Evolutionary conservation across 1,140 invertebrate genomes (phyloP).

Genomic region (Zaprionus nigranus): DNA sequence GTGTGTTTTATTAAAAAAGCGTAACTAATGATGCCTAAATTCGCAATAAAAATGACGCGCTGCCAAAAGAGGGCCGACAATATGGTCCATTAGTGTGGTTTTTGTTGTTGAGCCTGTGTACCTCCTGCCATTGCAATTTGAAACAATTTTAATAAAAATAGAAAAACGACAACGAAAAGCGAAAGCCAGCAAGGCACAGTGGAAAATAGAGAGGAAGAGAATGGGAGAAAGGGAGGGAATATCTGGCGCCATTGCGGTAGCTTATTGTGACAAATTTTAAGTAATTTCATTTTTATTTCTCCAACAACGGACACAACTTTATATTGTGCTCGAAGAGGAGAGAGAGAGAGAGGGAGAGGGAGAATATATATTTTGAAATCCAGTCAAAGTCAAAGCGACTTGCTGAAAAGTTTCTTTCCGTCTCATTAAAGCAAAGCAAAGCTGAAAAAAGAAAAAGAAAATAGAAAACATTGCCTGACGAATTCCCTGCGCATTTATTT

Average conservation of each 20-base stretch:
- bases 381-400: constrained; percentile 63
- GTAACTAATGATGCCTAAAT: constrained; percentile 83
- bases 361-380: constrained; percentile 24
- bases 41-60: constrained; percentile 77
- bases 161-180: constrained; percentile 35
- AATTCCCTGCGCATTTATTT: constrained; percentile 77
- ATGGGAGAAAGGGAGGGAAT: not conserved
- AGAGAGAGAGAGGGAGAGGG: too few species aligned
- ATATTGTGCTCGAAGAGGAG: constrained; percentile 49
- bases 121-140: constrained; percentile 58
- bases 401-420: constrained; percentile 72
- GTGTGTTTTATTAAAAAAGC: constrained; percentile 81
- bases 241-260: constrained; percentile 35
- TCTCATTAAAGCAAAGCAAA: constrained; percentile 67
- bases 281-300: constrained; percentile 80
- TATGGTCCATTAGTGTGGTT: constrained; percentile 78
- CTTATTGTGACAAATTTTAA: constrained; percentile 83
- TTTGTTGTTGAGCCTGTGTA: constrained; percentile 53
- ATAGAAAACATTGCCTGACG: constrained; percentile 51
- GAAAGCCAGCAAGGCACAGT: constrained; percentile 56
- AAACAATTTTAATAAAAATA: constrained; percentile 81
- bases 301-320: constrained; percentile 46
- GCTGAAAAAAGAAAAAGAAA: not conserved
- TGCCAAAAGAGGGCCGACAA: constrained; percentile 55
- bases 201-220: not conserved